Evolutionary conservation across 2,113 vertebrate species (phyloP).

Genomic region (Melanotaenia duboulayi): DNA sequence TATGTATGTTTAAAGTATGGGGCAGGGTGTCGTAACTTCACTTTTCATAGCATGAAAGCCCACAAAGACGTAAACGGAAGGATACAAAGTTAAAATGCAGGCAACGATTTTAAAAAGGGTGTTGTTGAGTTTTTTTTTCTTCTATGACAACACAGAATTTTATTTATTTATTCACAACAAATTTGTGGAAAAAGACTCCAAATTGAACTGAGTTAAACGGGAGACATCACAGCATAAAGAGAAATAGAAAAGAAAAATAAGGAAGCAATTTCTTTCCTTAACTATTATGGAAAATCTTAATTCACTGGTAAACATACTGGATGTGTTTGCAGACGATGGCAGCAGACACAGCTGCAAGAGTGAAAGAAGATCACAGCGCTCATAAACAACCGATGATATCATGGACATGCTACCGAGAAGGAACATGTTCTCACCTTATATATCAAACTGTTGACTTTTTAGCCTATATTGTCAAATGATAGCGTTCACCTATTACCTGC

Average conservation of each 20-base stretch:
- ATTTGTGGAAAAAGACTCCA: background rate
- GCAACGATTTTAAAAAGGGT: no score
- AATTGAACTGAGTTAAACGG: background rate
- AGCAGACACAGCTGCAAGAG: background rate
- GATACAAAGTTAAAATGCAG: no score
- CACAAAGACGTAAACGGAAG: no score
- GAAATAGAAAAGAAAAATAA: background rate
- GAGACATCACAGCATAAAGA: background rate
- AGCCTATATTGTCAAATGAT: no score
- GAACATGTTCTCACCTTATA: background rate
- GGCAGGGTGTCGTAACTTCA: no score
- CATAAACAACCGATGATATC: background rate
- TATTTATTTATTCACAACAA: background rate
- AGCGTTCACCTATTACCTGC: no score
- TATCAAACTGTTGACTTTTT: background rate
- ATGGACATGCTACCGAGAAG: background rate
- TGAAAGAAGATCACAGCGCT: background rate
- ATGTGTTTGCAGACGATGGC: background rate
- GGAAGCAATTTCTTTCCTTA: background rate
- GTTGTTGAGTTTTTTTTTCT: no score
- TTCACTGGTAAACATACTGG: background rate
- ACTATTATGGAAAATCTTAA: background rate
- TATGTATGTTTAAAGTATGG: no score
- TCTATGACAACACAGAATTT: no score
- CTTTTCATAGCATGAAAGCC: no score